A percentile compares a stretch with the other conserved stretches of the same genome.
These are phyloP conservation scores for Saccostrea echinata DNA, from an alignment of 1,140 invertebrate genomes.

Conservation along the genomic window DNA sequence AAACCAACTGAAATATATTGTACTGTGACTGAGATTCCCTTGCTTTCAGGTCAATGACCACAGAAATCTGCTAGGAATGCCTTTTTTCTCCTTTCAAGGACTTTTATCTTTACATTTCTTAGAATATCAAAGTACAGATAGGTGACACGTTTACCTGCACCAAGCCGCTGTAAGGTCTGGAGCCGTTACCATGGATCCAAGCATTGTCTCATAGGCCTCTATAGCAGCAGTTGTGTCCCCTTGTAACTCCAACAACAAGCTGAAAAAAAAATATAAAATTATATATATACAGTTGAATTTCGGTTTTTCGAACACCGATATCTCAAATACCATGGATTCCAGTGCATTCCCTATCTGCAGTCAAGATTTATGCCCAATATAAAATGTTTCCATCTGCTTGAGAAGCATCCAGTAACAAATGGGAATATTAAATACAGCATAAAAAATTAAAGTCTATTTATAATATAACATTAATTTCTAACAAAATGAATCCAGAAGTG, in stretches of 20 bases:
- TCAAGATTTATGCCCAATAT: too few species aligned
- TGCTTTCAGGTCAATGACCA: neutral
- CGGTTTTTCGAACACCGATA: neutral
- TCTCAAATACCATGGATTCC: too few species aligned
- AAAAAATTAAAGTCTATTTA: too few species aligned
- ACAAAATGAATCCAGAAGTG: too few species aligned
- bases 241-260: conserved; percentile 70
- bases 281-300: too few species aligned
- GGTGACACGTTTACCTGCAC: conserved; percentile 61
- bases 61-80: neutral
- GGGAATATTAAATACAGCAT: too few species aligned
- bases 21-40: neutral
- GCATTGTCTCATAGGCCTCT: conserved; percentile 70
- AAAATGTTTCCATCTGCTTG: too few species aligned
- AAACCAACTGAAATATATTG: too few species aligned
- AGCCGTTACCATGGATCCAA: conserved; percentile 59
- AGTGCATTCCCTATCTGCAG: too few species aligned
- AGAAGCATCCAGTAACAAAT: too few species aligned
- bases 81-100: neutral
- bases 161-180: conserved; percentile 65
- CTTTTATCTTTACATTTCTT: neutral
- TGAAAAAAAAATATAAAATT: conserved; percentile 53
- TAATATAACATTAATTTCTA: too few species aligned
- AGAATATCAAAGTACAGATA: neutral
- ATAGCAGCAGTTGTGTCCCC: conserved; percentile 63